A percentile compares a stretch with the other conserved stretches of the same genome.
These are phyloP conservation scores for Tenthredo livida DNA, from an alignment of 2,888 invertebrate species.

Conservation along the genomic window DNA sequence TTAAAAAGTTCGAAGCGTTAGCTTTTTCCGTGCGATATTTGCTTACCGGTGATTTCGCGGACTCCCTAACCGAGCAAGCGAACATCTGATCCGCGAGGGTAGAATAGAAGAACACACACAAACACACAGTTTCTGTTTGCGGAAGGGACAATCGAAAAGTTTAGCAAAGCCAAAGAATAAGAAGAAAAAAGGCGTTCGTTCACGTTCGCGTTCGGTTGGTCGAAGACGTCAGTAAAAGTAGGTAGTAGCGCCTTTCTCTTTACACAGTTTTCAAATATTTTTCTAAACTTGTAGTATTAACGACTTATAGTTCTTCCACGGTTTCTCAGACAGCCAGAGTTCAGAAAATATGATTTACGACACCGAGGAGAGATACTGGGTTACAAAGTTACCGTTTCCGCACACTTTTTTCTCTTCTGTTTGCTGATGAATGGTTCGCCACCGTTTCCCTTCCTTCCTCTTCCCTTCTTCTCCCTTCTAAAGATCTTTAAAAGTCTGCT, in stretches of 20 bases:
- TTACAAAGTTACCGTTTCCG: slow-evolving; percentile 44
- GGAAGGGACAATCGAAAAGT: slow-evolving; percentile 45
- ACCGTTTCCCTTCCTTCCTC: not conserved
- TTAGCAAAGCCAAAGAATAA: slow-evolving; percentile 24
- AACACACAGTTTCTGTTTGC: slow-evolving; percentile 22
- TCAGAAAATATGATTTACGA: slow-evolving; percentile 43
- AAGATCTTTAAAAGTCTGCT: slow-evolving; percentile 18
- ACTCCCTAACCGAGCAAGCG: not conserved
- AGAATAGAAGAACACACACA: not conserved
- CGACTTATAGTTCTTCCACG: slow-evolving; percentile 38
- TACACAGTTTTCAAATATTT: slow-evolving; percentile 43
- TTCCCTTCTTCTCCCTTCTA: not conserved
- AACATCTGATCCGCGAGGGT: slow-evolving; percentile 20
- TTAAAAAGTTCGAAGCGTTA: slow-evolving; percentile 32
- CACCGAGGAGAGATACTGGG: not conserved
- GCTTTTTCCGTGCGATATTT: slow-evolving; percentile 42
- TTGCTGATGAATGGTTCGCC: slow-evolving; percentile 23
- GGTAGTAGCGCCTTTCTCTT: not conserved
- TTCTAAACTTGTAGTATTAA: slow-evolving; percentile 46
- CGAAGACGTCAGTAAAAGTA: slow-evolving; percentile 21
- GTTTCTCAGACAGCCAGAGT: slow-evolving; percentile 17
- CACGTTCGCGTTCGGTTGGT: not conserved
- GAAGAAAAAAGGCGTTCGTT: not conserved
- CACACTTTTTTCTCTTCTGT: slow-evolving; percentile 21
- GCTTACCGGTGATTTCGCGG: slow-evolving; percentile 36